A percentile compares a stretch with the other conserved stretches of the same genome.
Evolutionary conservation across 2,113 vertebrate genomes (phyloP).

Genomic region (Phainopepla nitens): DNA sequence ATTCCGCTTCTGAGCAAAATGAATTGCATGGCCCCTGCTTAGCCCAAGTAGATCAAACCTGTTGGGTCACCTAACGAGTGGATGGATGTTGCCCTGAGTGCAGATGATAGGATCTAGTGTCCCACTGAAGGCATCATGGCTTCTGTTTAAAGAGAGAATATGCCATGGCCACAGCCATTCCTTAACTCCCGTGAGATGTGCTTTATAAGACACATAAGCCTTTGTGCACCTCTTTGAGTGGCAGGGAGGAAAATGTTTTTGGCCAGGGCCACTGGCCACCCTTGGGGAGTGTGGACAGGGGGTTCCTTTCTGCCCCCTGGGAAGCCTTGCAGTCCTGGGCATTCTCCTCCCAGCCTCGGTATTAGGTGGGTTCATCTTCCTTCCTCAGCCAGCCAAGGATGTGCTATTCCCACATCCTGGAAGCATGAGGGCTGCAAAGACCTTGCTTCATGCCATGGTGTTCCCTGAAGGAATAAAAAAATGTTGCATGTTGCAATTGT

Average conservation of each 20-base stretch:
- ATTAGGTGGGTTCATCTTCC: not conserved
- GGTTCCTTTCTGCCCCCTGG: accelerated
- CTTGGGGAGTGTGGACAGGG: accelerated
- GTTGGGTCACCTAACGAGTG: not conserved
- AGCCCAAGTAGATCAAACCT: not conserved
- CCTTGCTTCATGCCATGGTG: accelerated
- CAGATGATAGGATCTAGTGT: not conserved
- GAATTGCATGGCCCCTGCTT: not conserved
- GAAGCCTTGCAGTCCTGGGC: not conserved
- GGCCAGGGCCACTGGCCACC: accelerated
- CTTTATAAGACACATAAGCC: accelerated
- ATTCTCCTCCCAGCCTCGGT: not conserved
- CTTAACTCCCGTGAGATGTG: not conserved
- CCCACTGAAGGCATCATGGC: not conserved
- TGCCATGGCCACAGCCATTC: accelerated
- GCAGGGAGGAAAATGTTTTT: accelerated
- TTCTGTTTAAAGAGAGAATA: not conserved
- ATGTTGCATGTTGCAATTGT: accelerated
- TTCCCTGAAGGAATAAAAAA: not conserved
- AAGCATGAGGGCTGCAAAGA: not conserved
- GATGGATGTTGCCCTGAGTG: not conserved
- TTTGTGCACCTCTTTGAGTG: accelerated
- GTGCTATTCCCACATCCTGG: accelerated
- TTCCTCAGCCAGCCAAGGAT: not conserved
- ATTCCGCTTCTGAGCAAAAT: not conserved